Evolutionary conservation across 2,888 invertebrate genomes (phyloP).

Genomic region (Alviniconcha strummeri): DNA sequence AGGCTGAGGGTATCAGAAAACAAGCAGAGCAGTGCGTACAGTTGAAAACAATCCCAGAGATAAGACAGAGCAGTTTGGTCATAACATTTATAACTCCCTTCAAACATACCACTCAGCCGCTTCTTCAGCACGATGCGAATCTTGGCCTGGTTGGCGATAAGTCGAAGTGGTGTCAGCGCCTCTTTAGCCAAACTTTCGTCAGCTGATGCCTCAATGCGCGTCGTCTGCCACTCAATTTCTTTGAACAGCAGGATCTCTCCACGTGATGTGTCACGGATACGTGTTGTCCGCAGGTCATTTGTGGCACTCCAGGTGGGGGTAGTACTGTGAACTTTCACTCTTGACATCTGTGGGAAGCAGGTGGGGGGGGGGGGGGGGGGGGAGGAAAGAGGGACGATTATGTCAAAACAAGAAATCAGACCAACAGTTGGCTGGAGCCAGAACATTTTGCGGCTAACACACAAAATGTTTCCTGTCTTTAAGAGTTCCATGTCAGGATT

Average conservation of each 20-base stretch:
- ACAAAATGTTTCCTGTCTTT: too few relatives aligned
- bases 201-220: slow-evolving; percentile 93
- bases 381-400: background rate
- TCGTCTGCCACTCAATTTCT: slow-evolving; percentile 94
- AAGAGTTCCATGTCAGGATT: background rate
- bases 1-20: too few relatives aligned
- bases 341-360: slow-evolving; percentile 83
- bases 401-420: background rate
- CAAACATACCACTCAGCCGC: slow-evolving; percentile 83
- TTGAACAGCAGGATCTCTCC: slow-evolving; percentile 97
- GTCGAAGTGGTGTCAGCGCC: slow-evolving; percentile 85
- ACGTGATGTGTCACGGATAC: slow-evolving; percentile 90
- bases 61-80: too few relatives aligned
- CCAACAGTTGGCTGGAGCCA: too few relatives aligned
- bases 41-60: too few relatives aligned
- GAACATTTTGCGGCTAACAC: too few relatives aligned
- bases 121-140: slow-evolving; percentile 97
- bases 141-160: slow-evolving; percentile 94
- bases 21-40: too few relatives aligned
- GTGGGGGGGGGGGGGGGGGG: background rate
- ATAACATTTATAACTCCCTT: background rate
- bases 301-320: slow-evolving; percentile 89
- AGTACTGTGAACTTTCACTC: slow-evolving; percentile 94
- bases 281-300: slow-evolving; percentile 90
- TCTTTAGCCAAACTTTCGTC: slow-evolving; percentile 40